Percentiles rank a stretch among this genome's conserved stretches.
Conservation (phyloP, 2,113 vertebrate species). For the Machaerirhynchus nigripectus region DNA sequence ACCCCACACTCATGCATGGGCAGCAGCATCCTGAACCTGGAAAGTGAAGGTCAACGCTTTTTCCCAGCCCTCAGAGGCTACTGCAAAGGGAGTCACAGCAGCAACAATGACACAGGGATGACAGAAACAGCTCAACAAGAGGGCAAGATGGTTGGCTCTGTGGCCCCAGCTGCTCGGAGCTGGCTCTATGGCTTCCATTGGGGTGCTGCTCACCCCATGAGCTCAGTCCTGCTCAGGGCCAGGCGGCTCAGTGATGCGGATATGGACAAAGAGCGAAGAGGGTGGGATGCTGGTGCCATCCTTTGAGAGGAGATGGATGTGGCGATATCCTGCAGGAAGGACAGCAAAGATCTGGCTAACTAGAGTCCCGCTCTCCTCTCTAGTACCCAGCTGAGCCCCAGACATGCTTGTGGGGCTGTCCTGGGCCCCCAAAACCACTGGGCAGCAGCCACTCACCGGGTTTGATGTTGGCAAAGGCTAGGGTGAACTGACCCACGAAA, state of each 20-base stretch:
- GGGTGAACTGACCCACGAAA: conserved; percentile 91
- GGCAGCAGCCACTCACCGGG: conserved; percentile 76
- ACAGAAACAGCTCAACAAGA: background rate
- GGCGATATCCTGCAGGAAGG: conserved; percentile 85
- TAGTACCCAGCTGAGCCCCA: background rate
- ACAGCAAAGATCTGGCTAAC: background rate
- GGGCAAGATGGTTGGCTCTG: background rate
- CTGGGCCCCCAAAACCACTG: accelerated
- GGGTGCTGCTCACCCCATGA: accelerated
- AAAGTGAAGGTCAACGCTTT: background rate
- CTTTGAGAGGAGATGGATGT: conserved; percentile 90
- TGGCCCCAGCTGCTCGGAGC: accelerated
- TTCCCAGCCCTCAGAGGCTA: background rate
- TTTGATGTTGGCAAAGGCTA: conserved; percentile 87
- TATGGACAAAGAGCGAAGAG: conserved; percentile 88
- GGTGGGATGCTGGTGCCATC: conserved; percentile 89
- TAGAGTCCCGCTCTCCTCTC: accelerated
- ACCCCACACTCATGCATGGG: background rate
- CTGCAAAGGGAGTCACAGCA: background rate
- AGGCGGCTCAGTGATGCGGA: conserved; percentile 66
- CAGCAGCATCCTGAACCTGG: background rate
- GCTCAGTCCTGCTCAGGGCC: background rate
- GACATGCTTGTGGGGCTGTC: background rate
- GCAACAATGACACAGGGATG: background rate
- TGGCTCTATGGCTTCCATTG: background rate